These are phyloP conservation scores for Pimpla rufipes DNA, from an alignment of 2,888 invertebrate genomes.

Conservation along the genomic window DNA sequence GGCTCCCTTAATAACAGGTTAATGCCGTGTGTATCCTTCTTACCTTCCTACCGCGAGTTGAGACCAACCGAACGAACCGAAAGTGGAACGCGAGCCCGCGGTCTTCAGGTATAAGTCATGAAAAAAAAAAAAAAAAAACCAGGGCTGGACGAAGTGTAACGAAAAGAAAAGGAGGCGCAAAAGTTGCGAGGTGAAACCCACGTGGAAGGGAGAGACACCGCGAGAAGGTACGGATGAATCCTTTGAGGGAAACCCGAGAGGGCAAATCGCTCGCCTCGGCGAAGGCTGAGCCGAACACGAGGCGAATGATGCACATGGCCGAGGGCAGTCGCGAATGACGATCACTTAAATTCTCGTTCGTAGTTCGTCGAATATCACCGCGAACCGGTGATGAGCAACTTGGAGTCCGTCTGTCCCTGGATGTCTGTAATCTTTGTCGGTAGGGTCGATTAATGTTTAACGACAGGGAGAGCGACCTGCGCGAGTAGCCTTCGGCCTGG, in stretches of 20 bases:
- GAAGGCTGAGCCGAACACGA: neutral
- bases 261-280: constrained; percentile 69
- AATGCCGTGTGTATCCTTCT: constrained; percentile 68
- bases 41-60: constrained; percentile 36
- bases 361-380: constrained; percentile 10
- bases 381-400: constrained; percentile 10
- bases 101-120: constrained; percentile 37
- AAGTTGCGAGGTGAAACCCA: constrained; percentile 56
- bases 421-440: constrained; percentile 77
- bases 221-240: neutral
- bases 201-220: neutral
- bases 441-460: constrained; percentile 81
- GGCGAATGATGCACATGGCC: too few species aligned
- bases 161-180: constrained; percentile 46
- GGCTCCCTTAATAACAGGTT: constrained; percentile 83
- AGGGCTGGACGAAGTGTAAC: constrained; percentile 20
- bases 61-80: constrained; percentile 56
- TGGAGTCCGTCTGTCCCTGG: constrained; percentile 47
- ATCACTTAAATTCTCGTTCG: constrained; percentile 43
- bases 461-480: constrained; percentile 73
- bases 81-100: constrained; percentile 57
- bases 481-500: constrained; percentile 9
- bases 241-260: constrained; percentile 13
- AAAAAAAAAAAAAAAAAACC: constrained; percentile 51
- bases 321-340: constrained; percentile 13